Evolutionary conservation across 2,797 vertebrate genomes (phyloP).

Genomic region (Staurois parvus): DNA sequence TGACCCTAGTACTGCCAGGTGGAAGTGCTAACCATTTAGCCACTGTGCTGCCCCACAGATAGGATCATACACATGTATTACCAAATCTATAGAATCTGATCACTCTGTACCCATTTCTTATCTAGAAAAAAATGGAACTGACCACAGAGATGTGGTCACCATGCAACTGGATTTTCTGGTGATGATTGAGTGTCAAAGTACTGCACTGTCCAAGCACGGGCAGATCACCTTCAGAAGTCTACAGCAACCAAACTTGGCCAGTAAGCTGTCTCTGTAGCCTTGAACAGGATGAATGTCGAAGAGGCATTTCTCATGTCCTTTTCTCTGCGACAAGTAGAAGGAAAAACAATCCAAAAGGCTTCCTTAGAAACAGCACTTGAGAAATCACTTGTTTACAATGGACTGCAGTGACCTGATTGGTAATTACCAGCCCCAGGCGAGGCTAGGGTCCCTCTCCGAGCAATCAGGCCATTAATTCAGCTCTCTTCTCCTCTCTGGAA

Average conservation of each 20-base stretch:
- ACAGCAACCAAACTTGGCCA: neutral
- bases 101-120: no score
- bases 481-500: conserved; percentile 67
- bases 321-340: neutral
- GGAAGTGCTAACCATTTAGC: no score
- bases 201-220: no score
- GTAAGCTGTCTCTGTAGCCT: neutral
- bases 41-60: no score
- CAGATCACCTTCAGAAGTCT: neutral
- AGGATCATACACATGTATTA: no score
- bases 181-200: neutral
- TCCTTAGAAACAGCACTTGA: conserved; percentile 47
- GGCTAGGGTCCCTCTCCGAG: conserved; percentile 65
- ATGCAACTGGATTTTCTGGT: no score
- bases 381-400: conserved; percentile 70
- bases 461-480: conserved; percentile 72
- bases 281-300: neutral
- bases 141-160: no score
- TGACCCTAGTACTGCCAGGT: no score
- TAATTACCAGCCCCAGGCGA: conserved; percentile 71
- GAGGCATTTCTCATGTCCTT: neutral
- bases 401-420: conserved; percentile 72
- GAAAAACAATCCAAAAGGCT: conserved; percentile 7
- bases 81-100: no score
- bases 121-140: no score